phyloP scores from a whole-genome alignment of 2,888 invertebrate species.

The Lasius platythorax region DNA sequence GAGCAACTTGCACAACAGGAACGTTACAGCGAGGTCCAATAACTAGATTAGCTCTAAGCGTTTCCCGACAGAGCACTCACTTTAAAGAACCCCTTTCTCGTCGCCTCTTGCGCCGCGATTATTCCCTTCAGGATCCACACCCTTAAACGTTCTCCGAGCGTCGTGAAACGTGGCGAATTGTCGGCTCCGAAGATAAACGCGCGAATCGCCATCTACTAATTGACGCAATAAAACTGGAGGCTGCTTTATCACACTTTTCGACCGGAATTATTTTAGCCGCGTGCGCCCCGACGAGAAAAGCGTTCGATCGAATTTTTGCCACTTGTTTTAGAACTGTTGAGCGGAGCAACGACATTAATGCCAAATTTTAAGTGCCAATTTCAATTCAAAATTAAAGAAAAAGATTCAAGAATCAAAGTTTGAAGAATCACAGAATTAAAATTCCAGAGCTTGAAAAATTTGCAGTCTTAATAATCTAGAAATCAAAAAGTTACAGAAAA shows the following conservation, averaged over 20 bases:
- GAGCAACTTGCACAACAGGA: constrained; percentile 41
- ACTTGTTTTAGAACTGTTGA: not conserved
- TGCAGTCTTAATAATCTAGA: not conserved
- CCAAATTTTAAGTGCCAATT: not conserved
- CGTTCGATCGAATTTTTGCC: not conserved
- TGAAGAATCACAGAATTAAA: not conserved
- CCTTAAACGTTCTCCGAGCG: constrained; percentile 27
- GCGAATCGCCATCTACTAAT: constrained; percentile 66
- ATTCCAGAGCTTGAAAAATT: not conserved
- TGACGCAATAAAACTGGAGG: constrained; percentile 67
- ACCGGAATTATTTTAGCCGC: constrained; percentile 13
- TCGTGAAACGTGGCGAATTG: constrained; percentile 69
- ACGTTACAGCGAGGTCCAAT: constrained; percentile 66
- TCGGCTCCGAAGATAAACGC: constrained; percentile 64
- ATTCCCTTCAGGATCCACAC: constrained; percentile 47
- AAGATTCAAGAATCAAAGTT: not conserved
- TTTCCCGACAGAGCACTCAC: constrained; percentile 63
- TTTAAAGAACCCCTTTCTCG: constrained; percentile 47
- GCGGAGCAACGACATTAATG: not conserved
- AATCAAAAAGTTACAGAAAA: not conserved
- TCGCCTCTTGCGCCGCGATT: constrained; percentile 30
- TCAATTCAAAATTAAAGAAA: not conserved
- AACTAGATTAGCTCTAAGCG: constrained; percentile 71
- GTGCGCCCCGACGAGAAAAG: constrained; percentile 1
- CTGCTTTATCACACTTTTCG: constrained; percentile 22